phyloP scores from a whole-genome alignment of 2,113 vertebrate genomes.

The Pseudorectes ferrugineus region DNA sequence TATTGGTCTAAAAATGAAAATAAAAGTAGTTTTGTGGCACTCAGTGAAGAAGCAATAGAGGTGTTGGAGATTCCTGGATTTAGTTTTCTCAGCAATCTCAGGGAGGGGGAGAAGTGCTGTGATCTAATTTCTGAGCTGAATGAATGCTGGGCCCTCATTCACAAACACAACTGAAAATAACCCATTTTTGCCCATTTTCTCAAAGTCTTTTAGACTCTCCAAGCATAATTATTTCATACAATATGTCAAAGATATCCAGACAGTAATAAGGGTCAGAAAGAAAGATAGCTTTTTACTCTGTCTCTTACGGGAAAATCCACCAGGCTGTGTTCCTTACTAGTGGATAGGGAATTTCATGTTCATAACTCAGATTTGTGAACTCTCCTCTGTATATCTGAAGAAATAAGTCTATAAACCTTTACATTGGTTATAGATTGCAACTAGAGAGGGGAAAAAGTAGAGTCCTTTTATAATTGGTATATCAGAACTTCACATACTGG shows the following conservation, averaged over 20 bases:
- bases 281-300: background rate
- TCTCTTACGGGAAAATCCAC: background rate
- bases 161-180: accelerated
- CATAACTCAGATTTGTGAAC: background rate
- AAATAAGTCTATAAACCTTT: background rate
- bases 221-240: background rate
- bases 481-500: background rate
- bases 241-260: background rate
- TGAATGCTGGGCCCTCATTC: background rate
- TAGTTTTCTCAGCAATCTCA: background rate
- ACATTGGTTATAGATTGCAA: background rate
- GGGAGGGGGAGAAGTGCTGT: background rate
- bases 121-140: background rate
- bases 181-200: background rate
- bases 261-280: background rate
- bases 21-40: background rate
- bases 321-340: background rate
- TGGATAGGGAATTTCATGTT: background rate
- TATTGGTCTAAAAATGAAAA: background rate
- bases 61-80: background rate
- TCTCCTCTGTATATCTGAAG: background rate
- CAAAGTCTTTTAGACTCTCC: background rate
- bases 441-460: background rate
- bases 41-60: background rate
- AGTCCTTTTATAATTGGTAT: background rate